Evolutionary conservation across 53 echinoderm and acorn worm species (phyloP).

Genomic region (Holothuria scabra): DNA sequence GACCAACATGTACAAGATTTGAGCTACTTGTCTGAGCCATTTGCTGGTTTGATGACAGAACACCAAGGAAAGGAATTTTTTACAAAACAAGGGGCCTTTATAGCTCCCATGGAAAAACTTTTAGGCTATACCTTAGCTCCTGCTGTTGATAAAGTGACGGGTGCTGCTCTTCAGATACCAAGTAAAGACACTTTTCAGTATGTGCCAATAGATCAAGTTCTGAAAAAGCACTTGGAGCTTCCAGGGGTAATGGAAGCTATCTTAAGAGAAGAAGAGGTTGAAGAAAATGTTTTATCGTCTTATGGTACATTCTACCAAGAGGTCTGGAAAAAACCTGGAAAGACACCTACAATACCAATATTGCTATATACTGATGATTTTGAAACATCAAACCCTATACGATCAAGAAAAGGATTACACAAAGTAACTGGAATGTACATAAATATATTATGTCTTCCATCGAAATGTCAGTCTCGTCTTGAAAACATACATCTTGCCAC

Average conservation of each 20-base stretch:
- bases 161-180: conserved; percentile 37
- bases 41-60: too few relatives aligned
- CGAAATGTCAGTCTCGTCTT: neutral
- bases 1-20: too few relatives aligned
- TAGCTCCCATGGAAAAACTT: conserved; percentile 9
- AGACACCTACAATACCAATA: conserved; percentile 37
- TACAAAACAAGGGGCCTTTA: conserved; percentile 14
- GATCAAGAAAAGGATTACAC: conserved; percentile 34
- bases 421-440: neutral
- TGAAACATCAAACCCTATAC: conserved; percentile 55
- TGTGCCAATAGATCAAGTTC: neutral
- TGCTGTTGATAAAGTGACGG: conserved; percentile 38
- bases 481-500: conserved; percentile 22
- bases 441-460: neutral
- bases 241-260: conserved; percentile 61
- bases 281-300: too few relatives aligned
- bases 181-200: conserved; percentile 48
- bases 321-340: conserved; percentile 15
- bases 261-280: neutral
- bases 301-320: too few relatives aligned
- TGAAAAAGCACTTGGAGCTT: conserved; percentile 54
- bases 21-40: too few relatives aligned
- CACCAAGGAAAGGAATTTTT: too few relatives aligned
- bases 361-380: conserved; percentile 48
- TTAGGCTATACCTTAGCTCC: conserved; percentile 28